phyloP scores from a whole-genome alignment of 2,888 invertebrate genomes.

The Cryptocheilus praepositus region DNA sequence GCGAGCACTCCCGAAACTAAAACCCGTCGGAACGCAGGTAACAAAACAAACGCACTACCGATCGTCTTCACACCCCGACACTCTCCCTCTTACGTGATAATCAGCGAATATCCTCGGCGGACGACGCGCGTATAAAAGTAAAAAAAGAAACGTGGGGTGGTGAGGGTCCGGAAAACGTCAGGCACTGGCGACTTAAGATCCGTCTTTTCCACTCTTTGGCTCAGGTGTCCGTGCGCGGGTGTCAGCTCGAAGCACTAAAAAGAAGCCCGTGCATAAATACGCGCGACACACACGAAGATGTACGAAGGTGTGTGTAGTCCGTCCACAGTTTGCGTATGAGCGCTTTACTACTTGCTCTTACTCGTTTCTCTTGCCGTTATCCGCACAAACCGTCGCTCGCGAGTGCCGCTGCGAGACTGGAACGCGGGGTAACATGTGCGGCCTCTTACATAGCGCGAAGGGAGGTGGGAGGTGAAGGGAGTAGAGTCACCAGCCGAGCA shows the following conservation, averaged over 20 bases:
- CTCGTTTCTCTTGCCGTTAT: constrained; percentile 17
- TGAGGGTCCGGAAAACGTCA: too few species aligned
- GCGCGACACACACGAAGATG: constrained; percentile 1
- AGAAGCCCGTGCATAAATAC: neutral
- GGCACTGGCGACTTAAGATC: too few species aligned
- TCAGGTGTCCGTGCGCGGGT: too few species aligned
- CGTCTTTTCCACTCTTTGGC: too few species aligned
- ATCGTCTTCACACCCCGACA: too few species aligned
- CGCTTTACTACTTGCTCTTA: constrained; percentile 24
- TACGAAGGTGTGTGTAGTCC: constrained; percentile 23
- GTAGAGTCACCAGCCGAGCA: constrained; percentile 18
- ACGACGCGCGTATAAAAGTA: constrained; percentile 45
- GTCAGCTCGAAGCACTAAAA: constrained; percentile 9
- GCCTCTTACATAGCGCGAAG: constrained; percentile 66
- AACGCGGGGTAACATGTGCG: constrained; percentile 71
- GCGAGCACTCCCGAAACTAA: too few species aligned
- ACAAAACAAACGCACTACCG: too few species aligned
- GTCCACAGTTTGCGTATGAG: constrained; percentile 19
- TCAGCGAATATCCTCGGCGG: neutral
- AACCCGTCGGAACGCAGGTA: too few species aligned
- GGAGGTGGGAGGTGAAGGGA: constrained; percentile 43
- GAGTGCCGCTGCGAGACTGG: constrained; percentile 72
- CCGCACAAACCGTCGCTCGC: constrained; percentile 59
- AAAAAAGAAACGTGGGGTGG: constrained; percentile 35
- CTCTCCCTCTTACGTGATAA: neutral